These are phyloP conservation scores for Caenorhabditis panamensis DNA, from an alignment of 2,888 invertebrate genomes.

Conservation along the genomic window DNA sequence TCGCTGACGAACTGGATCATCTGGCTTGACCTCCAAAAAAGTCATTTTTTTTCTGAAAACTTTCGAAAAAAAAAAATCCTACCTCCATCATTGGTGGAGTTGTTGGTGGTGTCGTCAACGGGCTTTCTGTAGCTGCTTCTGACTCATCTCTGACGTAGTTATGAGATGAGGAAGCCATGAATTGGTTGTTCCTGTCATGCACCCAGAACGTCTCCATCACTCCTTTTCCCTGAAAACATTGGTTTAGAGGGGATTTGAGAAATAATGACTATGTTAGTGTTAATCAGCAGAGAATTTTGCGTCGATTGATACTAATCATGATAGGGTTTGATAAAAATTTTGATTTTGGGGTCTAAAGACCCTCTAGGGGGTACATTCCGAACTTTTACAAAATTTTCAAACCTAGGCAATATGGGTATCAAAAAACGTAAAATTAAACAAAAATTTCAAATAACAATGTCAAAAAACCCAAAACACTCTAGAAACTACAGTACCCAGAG, in stretches of 20 bases:
- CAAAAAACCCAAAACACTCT: too few species aligned
- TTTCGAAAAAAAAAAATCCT: too few species aligned
- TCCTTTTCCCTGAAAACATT: slow-evolving; percentile 62
- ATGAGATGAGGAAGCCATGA: slow-evolving; percentile 22
- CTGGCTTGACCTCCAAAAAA: slow-evolving; percentile 16
- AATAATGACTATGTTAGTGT: not conserved
- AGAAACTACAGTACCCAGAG: too few species aligned
- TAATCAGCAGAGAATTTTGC: not conserved
- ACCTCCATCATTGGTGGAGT: slow-evolving; percentile 45
- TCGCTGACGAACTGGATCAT: slow-evolving; percentile 28
- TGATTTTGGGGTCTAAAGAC: not conserved
- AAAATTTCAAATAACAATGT: too few species aligned
- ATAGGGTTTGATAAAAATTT: not conserved
- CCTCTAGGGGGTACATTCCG: too few species aligned
- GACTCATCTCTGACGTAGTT: not conserved
- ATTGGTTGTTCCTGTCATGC: slow-evolving; percentile 41
- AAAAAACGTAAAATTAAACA: not conserved
- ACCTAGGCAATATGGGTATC: not conserved
- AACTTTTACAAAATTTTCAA: not conserved
- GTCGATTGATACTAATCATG: not conserved
- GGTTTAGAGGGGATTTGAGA: not conserved
- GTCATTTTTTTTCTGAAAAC: too few species aligned
- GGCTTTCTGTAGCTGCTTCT: slow-evolving; percentile 3
- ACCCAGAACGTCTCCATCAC: slow-evolving; percentile 78
- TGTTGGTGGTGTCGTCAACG: slow-evolving; percentile 17